Conservation (phyloP, 2,113 vertebrate genomes). For the Prionailurus viverrinus region DNA sequence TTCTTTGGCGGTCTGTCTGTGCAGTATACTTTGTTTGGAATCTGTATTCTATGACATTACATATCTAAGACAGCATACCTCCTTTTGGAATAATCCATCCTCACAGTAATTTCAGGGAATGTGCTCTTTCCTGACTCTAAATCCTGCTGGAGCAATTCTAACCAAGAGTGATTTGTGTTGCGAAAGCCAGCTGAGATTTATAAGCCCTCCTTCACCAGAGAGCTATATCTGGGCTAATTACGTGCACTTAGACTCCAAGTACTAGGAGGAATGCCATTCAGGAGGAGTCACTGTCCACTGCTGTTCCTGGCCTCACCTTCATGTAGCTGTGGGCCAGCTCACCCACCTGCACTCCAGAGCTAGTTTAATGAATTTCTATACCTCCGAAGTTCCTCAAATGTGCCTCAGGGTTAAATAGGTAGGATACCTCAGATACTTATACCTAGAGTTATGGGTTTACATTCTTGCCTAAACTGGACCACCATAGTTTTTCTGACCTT, state of each 20-base stretch:
- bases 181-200: conserved; percentile 57
- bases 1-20: neutral
- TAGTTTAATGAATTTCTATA: neutral
- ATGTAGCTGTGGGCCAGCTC: neutral
- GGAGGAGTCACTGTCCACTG: neutral
- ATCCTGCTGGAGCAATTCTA: conserved; percentile 62
- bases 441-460: neutral
- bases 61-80: neutral
- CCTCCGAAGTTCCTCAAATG: neutral
- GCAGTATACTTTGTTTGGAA: neutral
- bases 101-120: conserved; percentile 19
- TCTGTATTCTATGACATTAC: neutral
- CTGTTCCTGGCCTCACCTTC: neutral
- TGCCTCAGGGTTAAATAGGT: neutral
- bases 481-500: neutral
- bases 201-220: neutral
- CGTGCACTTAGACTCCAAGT: neutral
- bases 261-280: neutral
- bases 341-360: neutral
- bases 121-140: conserved; percentile 43
- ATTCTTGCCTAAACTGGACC: neutral
- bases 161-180: conserved; percentile 64
- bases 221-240: conserved; percentile 20
- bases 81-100: conserved; percentile 49
- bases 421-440: neutral